phyloP scores from a whole-genome alignment of 1,140 invertebrate genomes.

The Drosophila ambigua region DNA sequence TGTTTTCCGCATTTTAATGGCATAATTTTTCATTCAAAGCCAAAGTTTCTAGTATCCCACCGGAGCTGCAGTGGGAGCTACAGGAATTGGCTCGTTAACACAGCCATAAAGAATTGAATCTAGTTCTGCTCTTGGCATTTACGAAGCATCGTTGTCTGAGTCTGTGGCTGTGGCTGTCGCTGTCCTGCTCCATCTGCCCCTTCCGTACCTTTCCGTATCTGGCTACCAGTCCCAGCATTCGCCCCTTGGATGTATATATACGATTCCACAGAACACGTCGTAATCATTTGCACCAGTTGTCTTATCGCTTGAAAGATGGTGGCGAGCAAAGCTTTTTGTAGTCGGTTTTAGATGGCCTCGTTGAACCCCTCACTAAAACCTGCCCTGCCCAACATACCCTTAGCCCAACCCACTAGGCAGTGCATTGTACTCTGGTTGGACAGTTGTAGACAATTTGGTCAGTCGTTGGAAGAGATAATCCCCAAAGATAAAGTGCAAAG shows the following conservation, averaged over 20 bases:
- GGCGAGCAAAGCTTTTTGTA: slow-evolving; percentile 52
- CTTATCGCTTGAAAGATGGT: slow-evolving; percentile 72
- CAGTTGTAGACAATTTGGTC: slow-evolving; percentile 35
- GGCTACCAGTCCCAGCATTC: no score
- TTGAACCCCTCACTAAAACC: slow-evolving; percentile 2
- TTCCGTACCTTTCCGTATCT: neutral
- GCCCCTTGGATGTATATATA: slow-evolving; percentile 18
- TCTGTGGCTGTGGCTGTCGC: neutral
- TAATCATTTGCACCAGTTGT: slow-evolving; percentile 79
- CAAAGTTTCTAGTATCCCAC: slow-evolving; percentile 28
- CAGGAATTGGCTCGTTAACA: slow-evolving; percentile 62
- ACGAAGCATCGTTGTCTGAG: slow-evolving; percentile 41
- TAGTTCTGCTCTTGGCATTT: slow-evolving; percentile 72
- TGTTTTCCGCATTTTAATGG: slow-evolving; percentile 55
- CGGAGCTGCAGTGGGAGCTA: neutral
- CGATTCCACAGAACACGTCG: slow-evolving; percentile 63
- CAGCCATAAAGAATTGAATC: slow-evolving; percentile 75
- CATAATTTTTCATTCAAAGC: slow-evolving; percentile 68
- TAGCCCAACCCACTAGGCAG: slow-evolving; percentile 3
- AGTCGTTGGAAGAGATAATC: slow-evolving; percentile 41
- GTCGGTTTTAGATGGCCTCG: slow-evolving; percentile 36
- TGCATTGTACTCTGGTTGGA: slow-evolving; percentile 40
- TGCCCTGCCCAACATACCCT: neutral
- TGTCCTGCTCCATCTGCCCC: slow-evolving; percentile 17
- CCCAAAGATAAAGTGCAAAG: slow-evolving; percentile 32